Evolutionary conservation across 2,888 invertebrate species (phyloP).

Genomic region (Dioctria rufipes): DNA sequence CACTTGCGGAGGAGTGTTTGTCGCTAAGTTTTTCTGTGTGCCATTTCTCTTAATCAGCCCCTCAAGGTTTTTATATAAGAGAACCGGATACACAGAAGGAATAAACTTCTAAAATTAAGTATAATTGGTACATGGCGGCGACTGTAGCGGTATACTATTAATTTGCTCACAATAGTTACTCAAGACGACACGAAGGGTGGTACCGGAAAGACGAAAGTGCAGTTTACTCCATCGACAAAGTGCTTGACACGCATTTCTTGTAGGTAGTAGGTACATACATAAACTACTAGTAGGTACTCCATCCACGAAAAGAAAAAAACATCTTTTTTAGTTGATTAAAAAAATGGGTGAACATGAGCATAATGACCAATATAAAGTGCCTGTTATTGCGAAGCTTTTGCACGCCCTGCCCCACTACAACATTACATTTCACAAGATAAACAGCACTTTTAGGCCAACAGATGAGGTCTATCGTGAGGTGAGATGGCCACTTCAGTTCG

Average conservation of each 20-base stretch:
- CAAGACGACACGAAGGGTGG: not conserved
- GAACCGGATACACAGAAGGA: constrained; percentile 27
- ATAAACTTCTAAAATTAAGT: constrained; percentile 27
- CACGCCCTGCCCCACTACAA: constrained; percentile 94
- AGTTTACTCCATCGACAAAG: not conserved
- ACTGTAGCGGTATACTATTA: not conserved
- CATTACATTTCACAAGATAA: constrained; percentile 90
- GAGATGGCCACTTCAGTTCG: constrained; percentile 62
- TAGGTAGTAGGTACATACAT: not conserved
- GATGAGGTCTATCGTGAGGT: constrained; percentile 94
- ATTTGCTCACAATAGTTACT: constrained; percentile 19
- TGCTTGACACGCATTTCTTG: constrained; percentile 19
- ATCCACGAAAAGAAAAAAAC: not conserved
- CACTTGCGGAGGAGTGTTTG: constrained; percentile 4
- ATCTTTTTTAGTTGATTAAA: not conserved
- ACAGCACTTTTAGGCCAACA: constrained; percentile 91
- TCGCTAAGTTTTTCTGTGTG: constrained; percentile 29
- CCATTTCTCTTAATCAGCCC: constrained; percentile 47
- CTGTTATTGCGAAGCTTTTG: constrained; percentile 88
- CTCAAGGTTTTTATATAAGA: constrained; percentile 32
- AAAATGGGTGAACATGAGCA: constrained; percentile 65
- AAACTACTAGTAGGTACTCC: not conserved
- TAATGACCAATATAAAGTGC: constrained; percentile 86
- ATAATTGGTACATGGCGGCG: not conserved
- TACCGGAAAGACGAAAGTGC: not conserved